phyloP scores from a whole-genome alignment of 2,888 invertebrate species.

The Helicoverpa assulta region DNA sequence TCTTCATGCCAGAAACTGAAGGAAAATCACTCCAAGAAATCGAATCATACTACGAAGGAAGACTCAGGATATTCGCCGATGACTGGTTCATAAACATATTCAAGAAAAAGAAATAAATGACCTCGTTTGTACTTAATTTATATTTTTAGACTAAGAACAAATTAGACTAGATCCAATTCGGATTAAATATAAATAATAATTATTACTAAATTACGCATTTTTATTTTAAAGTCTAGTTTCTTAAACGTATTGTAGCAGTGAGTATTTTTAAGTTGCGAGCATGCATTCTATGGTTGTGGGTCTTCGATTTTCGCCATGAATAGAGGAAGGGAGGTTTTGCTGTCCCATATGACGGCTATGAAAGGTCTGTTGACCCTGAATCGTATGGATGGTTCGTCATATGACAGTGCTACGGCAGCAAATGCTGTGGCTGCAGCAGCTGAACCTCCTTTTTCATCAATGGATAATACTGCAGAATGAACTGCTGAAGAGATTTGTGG shows the following conservation, averaged over 20 bases:
- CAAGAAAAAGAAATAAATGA: slow-evolving; percentile 72
- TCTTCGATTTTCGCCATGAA: slow-evolving; percentile 88
- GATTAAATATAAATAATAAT: slow-evolving; percentile 40
- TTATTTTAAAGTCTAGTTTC: slow-evolving; percentile 22
- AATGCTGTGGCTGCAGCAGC: slow-evolving; percentile 86
- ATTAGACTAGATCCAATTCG: slow-evolving; percentile 60
- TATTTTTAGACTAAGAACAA: slow-evolving; percentile 46
- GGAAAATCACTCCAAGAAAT: slow-evolving; percentile 88
- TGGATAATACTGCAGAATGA: slow-evolving; percentile 87
- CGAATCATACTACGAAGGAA: slow-evolving; percentile 83
- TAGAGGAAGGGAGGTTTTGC: slow-evolving; percentile 80
- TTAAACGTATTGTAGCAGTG: slow-evolving; percentile 20
- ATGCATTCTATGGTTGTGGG: slow-evolving; percentile 70
- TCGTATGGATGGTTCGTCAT: slow-evolving; percentile 75
- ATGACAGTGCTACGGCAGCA: slow-evolving; percentile 85
- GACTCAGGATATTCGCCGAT: slow-evolving; percentile 80
- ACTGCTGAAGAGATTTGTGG: slow-evolving; percentile 84
- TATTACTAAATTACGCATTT: slow-evolving; percentile 19
- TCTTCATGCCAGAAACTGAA: slow-evolving; percentile 90
- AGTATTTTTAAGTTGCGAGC: slow-evolving; percentile 50
- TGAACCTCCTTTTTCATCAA: slow-evolving; percentile 88
- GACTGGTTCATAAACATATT: slow-evolving; percentile 82
- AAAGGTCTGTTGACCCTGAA: slow-evolving; percentile 87
- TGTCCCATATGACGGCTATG: slow-evolving; percentile 86
- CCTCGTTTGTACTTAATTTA: slow-evolving; percentile 31